Evolutionary conservation across 2,113 vertebrate genomes (phyloP), one percentile per base, ranked within the genome.

Genomic region (Poicephalus meyeri): DNA sequence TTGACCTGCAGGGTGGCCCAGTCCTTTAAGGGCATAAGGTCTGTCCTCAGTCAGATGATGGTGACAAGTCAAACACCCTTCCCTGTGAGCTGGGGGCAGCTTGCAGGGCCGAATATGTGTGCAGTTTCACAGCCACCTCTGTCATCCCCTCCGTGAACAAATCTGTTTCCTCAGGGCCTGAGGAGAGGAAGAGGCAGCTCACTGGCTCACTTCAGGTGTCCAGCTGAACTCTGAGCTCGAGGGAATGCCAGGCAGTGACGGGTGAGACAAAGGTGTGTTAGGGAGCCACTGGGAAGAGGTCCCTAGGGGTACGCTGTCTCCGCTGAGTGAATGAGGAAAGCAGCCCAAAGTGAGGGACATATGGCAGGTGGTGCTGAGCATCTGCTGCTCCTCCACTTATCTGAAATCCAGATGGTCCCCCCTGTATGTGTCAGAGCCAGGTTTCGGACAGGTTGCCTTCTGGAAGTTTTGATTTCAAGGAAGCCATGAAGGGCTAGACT

Each of bases 101-200:
- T 71, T 0, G 0, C 8, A 23, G 56, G 46, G 33, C 46, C 12
- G 6, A 47, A 29, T 2, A 7, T 0, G 3, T 3, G 10, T 11
- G 35, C 1, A 13, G 41, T 29, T 52, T 76, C 17, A 14, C n/a
- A 50, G 60, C n/a, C 63, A 39, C 17, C 41, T 49, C 55, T 56
- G 65, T 69, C 35, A 4, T 13, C 39, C 20, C 17, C 33, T 56
- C 41, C 1, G 1, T 35, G 6, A 6, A 5, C 23, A 8, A 2
- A 3, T 12, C 46, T 26, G 9, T 21, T 52, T 69, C 64, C 58
- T 56, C 1, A 0, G 28, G 37, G 18, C 16, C 33, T 19, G 42
- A 66, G 50, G 64, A 76, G 16, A 31, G 63, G 55, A 68, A 46
- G 16, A 35, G 66, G 35, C 16, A 39, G 37, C 37, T 39, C 37